phyloP scores from a whole-genome alignment of 2,888 invertebrate species.

The Notodonta ziczac region DNA sequence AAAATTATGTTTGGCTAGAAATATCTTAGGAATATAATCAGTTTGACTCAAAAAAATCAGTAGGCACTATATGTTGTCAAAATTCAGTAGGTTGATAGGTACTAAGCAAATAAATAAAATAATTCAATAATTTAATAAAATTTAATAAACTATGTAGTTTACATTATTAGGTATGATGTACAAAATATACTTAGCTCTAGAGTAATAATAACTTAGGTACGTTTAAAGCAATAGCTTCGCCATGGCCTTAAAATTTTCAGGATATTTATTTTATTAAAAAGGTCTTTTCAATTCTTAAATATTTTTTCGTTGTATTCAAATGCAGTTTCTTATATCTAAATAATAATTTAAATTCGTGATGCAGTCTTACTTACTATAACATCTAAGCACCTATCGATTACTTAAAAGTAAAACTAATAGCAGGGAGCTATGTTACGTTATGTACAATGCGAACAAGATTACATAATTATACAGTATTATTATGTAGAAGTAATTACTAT shows the following conservation, averaged over 20 bases:
- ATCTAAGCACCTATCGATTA: conserved; percentile 73
- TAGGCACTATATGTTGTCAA: too few species aligned
- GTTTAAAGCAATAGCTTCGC: conserved; percentile 42
- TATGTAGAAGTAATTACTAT: neutral
- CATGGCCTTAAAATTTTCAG: conserved; percentile 19
- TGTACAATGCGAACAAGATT: conserved; percentile 21
- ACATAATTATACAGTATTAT: neutral
- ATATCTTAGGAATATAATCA: too few species aligned
- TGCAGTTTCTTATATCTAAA: conserved; percentile 32
- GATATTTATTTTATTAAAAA: too few species aligned
- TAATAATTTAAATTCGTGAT: conserved; percentile 78
- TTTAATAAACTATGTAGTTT: conserved; percentile 18
- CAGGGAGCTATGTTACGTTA: conserved; percentile 22
- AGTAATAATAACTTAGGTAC: conserved; percentile 26
- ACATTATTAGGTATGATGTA: conserved; percentile 48
- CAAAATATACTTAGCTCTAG: conserved; percentile 45
- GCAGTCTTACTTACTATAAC: conserved; percentile 79
- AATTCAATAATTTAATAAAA: neutral
- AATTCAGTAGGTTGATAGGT: too few species aligned
- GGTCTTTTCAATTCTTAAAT: too few species aligned
- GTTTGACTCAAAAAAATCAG: too few species aligned
- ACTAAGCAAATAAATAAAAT: neutral
- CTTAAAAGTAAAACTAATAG: conserved; percentile 35
- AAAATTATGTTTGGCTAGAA: too few species aligned
- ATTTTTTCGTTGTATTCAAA: conserved; percentile 7